Evolutionary conservation across 1,140 invertebrate genomes (phyloP), one percentile per base, ranked within the genome.

Genomic region (Zaprionus kolodkinae): DNA sequence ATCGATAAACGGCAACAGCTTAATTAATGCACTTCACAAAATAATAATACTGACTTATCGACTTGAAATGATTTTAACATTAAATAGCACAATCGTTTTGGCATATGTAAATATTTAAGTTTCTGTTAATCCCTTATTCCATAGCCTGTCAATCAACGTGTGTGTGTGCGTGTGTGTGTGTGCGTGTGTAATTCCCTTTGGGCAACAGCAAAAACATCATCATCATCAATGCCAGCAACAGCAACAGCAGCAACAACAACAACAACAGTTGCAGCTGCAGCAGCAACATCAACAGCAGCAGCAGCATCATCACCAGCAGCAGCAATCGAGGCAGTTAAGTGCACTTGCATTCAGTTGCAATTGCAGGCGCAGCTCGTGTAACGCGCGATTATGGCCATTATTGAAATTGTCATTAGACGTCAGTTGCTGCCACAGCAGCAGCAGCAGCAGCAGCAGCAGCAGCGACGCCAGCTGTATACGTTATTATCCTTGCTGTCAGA

Each of bases 401-500:
- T 50, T 57, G 38, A 74, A 70, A 74, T 62, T 69, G 66, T 50
- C 56, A 68, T 68, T 68, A 68, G 48, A 36, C 48, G 10, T 17
- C 12, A 43, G 45, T 25, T 55, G 13, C 64, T 45, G 45, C 17
- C 6, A 33, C 33, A 61, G 45, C 30, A 38, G n/a, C 48, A 36
- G 17, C 17, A 48, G 21, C 45, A 50, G 7, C 45, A 50, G 9
- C n/a, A 45, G 3, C 40, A 43, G 30, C n/a, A 61, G 35, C 30
- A 17, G 13, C 25, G 30, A 30, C 15, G 27, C 13, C 36, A 27
- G 56, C 17, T 40, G 36, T 27, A 2, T 17, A 40, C 33, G 66
- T 61, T 69, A 38, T 69, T 70, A 62, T 33, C 15, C 59, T 43
- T 33, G 61, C 45, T 36, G 67, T 25, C 62, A 33, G 57, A 38